Conservation (phyloP, 2,888 invertebrate genomes). For the Boloria selene region DNA sequence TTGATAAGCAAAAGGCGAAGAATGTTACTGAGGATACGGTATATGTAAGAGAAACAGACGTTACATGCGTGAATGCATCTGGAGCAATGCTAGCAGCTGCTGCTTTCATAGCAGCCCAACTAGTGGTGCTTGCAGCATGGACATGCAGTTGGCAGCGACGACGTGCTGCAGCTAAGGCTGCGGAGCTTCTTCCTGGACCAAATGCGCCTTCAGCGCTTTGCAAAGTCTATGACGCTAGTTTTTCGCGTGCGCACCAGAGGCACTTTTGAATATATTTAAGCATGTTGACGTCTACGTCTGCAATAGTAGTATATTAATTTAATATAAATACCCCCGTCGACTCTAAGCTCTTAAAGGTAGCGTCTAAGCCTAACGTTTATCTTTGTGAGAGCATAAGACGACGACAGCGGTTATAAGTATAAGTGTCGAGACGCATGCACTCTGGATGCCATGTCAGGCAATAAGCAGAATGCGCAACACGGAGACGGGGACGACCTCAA, state of each 20-base stretch:
- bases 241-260: slow-evolving; percentile 87
- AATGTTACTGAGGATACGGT: slow-evolving; percentile 87
- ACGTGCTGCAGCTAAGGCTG: slow-evolving; percentile 85
- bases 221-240: slow-evolving; percentile 94
- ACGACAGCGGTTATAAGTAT: slow-evolving; percentile 74
- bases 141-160: slow-evolving; percentile 93
- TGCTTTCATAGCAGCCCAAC: slow-evolving; percentile 92
- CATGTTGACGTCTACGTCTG: slow-evolving; percentile 73
- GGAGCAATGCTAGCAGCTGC: slow-evolving; percentile 93
- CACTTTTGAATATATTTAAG: slow-evolving; percentile 71
- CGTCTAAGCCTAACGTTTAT: slow-evolving; percentile 52
- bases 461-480: slow-evolving; percentile 61
- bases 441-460: slow-evolving; percentile 59
- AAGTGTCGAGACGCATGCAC: slow-evolving; percentile 69
- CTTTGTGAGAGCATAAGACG: slow-evolving; percentile 63
- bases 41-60: slow-evolving; percentile 84
- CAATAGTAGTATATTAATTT: slow-evolving; percentile 79
- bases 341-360: slow-evolving; percentile 61
- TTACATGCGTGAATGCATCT: slow-evolving; percentile 88
- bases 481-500: slow-evolving; percentile 77
- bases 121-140: slow-evolving; percentile 93
- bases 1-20: slow-evolving; percentile 86
- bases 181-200: slow-evolving; percentile 85
- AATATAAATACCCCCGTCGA: slow-evolving; percentile 76
- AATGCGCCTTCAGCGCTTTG: slow-evolving; percentile 85